phyloP scores from a whole-genome alignment of 2,888 invertebrate genomes.

The Flexamia atlantica region DNA sequence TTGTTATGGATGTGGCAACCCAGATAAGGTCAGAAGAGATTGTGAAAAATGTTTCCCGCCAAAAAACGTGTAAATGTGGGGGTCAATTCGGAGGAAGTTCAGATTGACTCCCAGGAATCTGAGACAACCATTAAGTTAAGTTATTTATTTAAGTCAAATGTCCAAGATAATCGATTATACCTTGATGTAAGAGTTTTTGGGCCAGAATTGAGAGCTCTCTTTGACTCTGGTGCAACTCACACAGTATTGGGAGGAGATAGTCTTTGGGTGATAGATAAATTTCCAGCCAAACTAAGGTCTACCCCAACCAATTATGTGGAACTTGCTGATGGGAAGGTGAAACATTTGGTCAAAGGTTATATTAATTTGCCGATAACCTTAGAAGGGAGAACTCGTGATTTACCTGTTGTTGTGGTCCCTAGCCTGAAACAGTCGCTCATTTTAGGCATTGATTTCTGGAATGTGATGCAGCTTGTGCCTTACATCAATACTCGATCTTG shows the following conservation, averaged over 20 bases:
- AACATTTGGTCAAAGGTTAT: neutral
- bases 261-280: neutral
- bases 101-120: neutral
- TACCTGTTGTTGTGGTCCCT: slow-evolving; percentile 19
- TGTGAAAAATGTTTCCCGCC: neutral
- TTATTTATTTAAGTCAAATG: neutral
- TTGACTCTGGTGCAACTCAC: slow-evolving; percentile 35
- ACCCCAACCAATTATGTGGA: neutral
- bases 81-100: neutral
- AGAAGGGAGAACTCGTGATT: neutral
- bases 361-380: slow-evolving; percentile 1
- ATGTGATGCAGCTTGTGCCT: neutral
- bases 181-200: slow-evolving; percentile 41
- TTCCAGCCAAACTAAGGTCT: neutral
- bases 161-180: neutral
- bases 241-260: neutral
- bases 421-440: neutral
- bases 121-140: neutral
- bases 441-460: slow-evolving; percentile 37
- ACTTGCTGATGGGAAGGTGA: neutral
- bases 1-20: slow-evolving; percentile 22
- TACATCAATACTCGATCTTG: neutral
- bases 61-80: slow-evolving; percentile 9
- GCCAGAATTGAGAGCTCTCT: neutral
- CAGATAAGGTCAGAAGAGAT: neutral